phyloP scores from a whole-genome alignment of 2,113 vertebrate genomes.

The Odontophorus gujanensis region DNA sequence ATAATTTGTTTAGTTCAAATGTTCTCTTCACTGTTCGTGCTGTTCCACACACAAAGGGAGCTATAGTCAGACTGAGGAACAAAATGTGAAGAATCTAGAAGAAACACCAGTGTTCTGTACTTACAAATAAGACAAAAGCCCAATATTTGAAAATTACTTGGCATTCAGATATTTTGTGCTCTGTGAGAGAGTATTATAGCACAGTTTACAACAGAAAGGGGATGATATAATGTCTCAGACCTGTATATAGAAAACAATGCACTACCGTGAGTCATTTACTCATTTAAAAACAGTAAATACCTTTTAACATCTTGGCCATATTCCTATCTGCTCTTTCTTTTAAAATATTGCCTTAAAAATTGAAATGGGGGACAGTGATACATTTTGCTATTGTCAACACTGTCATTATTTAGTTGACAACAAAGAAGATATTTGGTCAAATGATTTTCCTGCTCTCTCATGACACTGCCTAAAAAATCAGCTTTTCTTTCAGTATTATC shows the following conservation, averaged over 20 bases:
- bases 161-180: neutral
- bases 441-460: neutral
- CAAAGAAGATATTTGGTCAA: neutral
- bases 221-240: neutral
- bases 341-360: neutral
- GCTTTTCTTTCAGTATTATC: neutral
- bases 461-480: neutral
- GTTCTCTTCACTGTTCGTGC: neutral
- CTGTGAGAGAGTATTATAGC: neutral
- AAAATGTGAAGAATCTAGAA: neutral
- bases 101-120: neutral
- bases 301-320: neutral
- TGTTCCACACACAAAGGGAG: neutral
- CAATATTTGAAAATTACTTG: neutral
- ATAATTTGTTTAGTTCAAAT: neutral
- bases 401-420: conserved; percentile 10
- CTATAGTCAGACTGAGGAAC: neutral
- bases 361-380: neutral
- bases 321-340: neutral
- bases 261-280: neutral
- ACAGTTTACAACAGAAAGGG: neutral
- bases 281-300: conserved; percentile 40
- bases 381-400: neutral
- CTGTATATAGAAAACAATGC: neutral
- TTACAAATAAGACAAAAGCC: neutral